A percentile compares a stretch with the other conserved stretches of the same genome.
phyloP scores from a whole-genome alignment of 2,888 invertebrate genomes.

The Plagodis pulveraria region DNA sequence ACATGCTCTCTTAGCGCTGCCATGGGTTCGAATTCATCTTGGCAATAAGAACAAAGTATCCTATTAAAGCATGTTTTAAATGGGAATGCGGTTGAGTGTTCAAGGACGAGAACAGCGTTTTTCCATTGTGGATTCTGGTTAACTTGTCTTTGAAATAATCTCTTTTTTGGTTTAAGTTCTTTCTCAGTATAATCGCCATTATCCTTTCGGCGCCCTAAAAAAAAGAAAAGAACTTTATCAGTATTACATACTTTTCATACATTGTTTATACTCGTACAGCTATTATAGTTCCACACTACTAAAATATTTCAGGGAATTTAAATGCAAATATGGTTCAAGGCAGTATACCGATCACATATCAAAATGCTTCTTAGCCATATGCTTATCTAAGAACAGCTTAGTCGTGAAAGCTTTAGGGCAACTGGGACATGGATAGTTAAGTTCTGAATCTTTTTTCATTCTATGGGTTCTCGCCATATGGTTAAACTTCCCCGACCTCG shows the following conservation, averaged over 20 bases:
- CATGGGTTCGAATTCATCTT: slow-evolving; percentile 76
- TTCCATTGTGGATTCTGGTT: slow-evolving; percentile 78
- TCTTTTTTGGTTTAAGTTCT: slow-evolving; percentile 76
- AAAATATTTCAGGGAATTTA: slow-evolving; percentile 12
- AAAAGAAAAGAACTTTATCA: slow-evolving; percentile 78
- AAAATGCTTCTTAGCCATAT: slow-evolving; percentile 82
- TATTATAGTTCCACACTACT: slow-evolving; percentile 15
- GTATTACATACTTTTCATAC: slow-evolving; percentile 54
- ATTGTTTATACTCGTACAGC: slow-evolving; percentile 22
- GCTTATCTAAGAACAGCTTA: slow-evolving; percentile 82
- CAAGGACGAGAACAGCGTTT: slow-evolving; percentile 75
- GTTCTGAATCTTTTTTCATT: slow-evolving; percentile 72
- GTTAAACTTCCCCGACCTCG: slow-evolving; percentile 76
- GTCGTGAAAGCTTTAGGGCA: slow-evolving; percentile 83
- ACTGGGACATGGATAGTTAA: slow-evolving; percentile 76
- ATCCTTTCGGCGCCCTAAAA: slow-evolving; percentile 77
- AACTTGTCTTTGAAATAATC: slow-evolving; percentile 78
- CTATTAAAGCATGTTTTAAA: slow-evolving; percentile 80
- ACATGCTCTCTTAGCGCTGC: slow-evolving; percentile 70
- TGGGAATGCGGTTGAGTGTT: slow-evolving; percentile 73
- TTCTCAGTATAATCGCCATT: slow-evolving; percentile 67
- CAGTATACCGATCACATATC: slow-evolving; percentile 50
- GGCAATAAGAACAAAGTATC: slow-evolving; percentile 76
- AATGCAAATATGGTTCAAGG: slow-evolving; percentile 13
- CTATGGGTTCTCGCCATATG: slow-evolving; percentile 77